A percentile compares a stretch with the other conserved stretches of the same genome.
Evolutionary conservation across 2,888 invertebrate genomes (phyloP).

Genomic region (Acheta domesticus): DNA sequence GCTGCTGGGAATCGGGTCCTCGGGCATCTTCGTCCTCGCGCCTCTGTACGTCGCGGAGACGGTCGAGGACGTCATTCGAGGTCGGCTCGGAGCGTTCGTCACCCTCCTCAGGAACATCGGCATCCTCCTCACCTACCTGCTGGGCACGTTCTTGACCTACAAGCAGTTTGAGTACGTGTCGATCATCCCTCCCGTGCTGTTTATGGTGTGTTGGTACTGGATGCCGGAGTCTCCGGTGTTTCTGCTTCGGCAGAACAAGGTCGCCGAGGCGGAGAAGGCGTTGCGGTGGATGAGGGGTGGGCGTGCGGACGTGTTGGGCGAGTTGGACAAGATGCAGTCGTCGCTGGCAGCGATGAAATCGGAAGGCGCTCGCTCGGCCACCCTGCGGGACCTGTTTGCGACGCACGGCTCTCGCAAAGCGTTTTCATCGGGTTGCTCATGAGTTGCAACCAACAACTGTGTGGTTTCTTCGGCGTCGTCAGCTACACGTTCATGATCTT

Average conservation of each 20-base stretch:
- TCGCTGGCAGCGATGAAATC: neutral
- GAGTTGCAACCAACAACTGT: neutral
- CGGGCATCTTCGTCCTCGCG: conserved; percentile 53
- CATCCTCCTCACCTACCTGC: conserved; percentile 51
- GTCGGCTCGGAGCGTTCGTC: conserved; percentile 55
- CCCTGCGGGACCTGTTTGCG: neutral
- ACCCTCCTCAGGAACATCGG: conserved; percentile 50
- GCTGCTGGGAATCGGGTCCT: conserved; percentile 57
- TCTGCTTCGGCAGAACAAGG: neutral
- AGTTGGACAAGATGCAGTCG: neutral
- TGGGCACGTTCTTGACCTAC: conserved; percentile 54
- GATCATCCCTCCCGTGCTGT: conserved; percentile 50
- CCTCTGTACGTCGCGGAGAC: conserved; percentile 64
- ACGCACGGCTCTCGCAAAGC: neutral
- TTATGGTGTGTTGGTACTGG: conserved; percentile 50
- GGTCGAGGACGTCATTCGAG: conserved; percentile 57
- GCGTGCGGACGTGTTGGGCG: neutral
- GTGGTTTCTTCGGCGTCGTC: neutral
- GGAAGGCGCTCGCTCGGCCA: neutral
- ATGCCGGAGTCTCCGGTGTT: conserved; percentile 55
- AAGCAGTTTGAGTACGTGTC: conserved; percentile 53
- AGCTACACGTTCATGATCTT: neutral
- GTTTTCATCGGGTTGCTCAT: neutral
- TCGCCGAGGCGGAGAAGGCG: neutral
- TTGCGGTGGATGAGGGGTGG: neutral